Percentiles rank a stretch among this genome's conserved stretches.
phyloP scores from a whole-genome alignment of 2,797 vertebrate species.

The Thaleichthys pacificus region DNA sequence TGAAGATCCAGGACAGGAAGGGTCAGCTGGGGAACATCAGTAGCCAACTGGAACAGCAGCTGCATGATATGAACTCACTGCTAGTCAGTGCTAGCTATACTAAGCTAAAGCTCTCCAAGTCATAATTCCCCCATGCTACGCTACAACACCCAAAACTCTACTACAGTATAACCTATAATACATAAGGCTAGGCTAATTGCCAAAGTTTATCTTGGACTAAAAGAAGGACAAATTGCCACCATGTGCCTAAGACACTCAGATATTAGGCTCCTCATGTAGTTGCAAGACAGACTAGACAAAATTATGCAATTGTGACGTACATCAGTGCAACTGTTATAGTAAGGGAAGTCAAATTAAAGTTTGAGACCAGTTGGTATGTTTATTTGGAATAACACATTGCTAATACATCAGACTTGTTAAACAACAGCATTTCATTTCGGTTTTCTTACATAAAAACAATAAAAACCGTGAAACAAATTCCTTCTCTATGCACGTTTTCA shows the following conservation, averaged over 20 bases:
- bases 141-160: background rate
- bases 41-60: conserved; percentile 45
- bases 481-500: background rate
- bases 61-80: conserved; percentile 48
- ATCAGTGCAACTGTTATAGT: too few species aligned
- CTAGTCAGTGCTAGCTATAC: conserved; percentile 12
- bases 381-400: too few species aligned
- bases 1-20: conserved; percentile 50
- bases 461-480: background rate
- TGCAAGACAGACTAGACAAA: too few species aligned
- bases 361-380: too few species aligned
- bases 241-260: too few species aligned
- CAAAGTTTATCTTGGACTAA: too few species aligned
- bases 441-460: background rate
- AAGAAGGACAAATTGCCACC: too few species aligned
- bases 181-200: background rate
- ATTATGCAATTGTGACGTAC: too few species aligned
- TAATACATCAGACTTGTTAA: too few species aligned
- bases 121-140: background rate
- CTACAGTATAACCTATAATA: background rate
- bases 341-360: too few species aligned
- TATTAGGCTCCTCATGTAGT: too few species aligned
- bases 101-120: background rate
- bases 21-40: conserved; percentile 48
- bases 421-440: background rate